Conservation (phyloP, 2,113 vertebrate genomes). For the Actinemys pallida region DNA sequence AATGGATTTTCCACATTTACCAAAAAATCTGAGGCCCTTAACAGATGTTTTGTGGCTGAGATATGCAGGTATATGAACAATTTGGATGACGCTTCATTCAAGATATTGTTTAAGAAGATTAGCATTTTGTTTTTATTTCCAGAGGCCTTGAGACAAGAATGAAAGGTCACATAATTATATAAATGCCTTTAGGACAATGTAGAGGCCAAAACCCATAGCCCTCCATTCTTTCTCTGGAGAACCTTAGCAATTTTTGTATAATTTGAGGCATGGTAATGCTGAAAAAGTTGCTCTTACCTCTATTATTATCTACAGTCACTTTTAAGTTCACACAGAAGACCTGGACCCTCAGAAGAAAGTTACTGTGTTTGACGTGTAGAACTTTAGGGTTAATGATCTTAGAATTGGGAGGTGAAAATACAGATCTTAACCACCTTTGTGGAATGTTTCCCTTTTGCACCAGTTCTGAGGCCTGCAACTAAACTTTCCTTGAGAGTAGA, state of each 20-base stretch:
- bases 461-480: neutral
- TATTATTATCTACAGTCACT: neutral
- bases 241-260: neutral
- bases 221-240: neutral
- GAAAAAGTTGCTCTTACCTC: neutral
- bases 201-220: neutral
- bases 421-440: neutral
- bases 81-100: neutral
- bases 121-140: neutral
- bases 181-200: neutral
- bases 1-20: conserved; percentile 18
- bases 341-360: neutral
- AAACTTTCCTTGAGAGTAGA: neutral
- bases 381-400: neutral
- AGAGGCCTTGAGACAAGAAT: neutral
- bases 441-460: neutral
- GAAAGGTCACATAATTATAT: neutral
- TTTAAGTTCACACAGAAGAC: neutral
- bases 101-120: neutral
- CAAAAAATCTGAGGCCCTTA: neutral
- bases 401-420: neutral
- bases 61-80: neutral
- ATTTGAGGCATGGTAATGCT: neutral
- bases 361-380: neutral
- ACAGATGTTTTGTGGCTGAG: neutral